Evolutionary conservation across 2,113 vertebrate species (phyloP), one percentile per base, ranked within the genome.

Genomic region (Tachysurus vachellii): DNA sequence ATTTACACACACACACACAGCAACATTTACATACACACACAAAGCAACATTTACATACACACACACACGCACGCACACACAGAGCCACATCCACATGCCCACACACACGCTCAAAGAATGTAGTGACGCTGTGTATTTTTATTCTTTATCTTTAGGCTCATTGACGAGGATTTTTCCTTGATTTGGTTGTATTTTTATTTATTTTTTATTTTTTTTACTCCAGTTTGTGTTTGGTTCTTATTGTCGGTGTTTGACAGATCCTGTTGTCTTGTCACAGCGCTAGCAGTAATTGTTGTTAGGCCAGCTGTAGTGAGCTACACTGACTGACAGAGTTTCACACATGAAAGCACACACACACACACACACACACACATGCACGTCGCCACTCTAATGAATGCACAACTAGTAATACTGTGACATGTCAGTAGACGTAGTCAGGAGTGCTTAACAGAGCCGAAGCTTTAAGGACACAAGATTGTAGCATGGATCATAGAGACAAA

Each of bases 71-170:
- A 70, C n/a, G 23, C 70, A 44, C 44, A 85, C 16, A 57, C 61
- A 70, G 21, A 71, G 14, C 66, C 4, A 5, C 14, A 36, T 70
- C 28, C 56, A 64, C 4, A 13, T 47, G 36, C 44, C 44, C 19
- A 80, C 53, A 42, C 68, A n/a, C 62, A 83, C 23, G 44, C 47
- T 13, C 57, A 10, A 66, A 56, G 77, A 83, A 80, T 85, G 42
- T 59, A 44, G 83, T 83, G 81, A 89, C 50, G 19, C 53, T 14
- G 61, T 89, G n/a, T 87, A 31, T 87, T 87, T 89, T 88, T 80
- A 53, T 54, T 87, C 57, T 0, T 61, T 87, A 87, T 87, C 83
- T 90, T 86, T 88, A 84, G 86, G 73, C 62, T 75, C 10, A 12
- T 28, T 19, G 86, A 71, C 86, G 88, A 86, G 76, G 81, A 82